A percentile compares a stretch with the other conserved stretches of the same genome.
Evolutionary conservation across 1,140 invertebrate species (phyloP).

Genomic region (Medauroidea extradentata): DNA sequence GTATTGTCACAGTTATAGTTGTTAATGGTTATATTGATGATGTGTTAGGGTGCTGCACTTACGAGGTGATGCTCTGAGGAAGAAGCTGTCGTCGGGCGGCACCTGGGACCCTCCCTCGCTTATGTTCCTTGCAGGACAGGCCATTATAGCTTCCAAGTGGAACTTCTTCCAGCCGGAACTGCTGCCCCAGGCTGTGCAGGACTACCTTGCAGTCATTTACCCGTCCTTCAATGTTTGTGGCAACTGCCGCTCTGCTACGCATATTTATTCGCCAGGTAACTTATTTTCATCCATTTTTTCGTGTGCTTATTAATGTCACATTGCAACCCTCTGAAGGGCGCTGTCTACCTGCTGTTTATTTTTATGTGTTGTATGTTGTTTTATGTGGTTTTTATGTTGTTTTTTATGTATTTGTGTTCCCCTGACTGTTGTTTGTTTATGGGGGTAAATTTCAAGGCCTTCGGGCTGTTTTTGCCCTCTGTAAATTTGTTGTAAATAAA

Average conservation of each 20-base stretch:
- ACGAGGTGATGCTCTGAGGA: background rate
- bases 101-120: conserved; percentile 25
- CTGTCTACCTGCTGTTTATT: too few species aligned
- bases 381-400: too few species aligned
- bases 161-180: conserved; percentile 40
- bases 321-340: too few species aligned
- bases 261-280: conserved; percentile 26
- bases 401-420: too few species aligned
- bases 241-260: conserved; percentile 39
- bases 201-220: conserved; percentile 46
- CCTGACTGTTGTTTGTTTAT: too few species aligned
- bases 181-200: conserved; percentile 37
- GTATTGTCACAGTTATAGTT: background rate
- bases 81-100: conserved; percentile 14
- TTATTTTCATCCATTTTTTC: too few species aligned
- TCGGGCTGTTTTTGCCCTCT: too few species aligned
- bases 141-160: conserved; percentile 42
- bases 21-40: background rate
- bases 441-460: too few species aligned
- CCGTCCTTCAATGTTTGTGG: conserved; percentile 43
- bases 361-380: too few species aligned
- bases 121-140: conserved; percentile 41
- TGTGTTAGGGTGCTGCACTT: conserved; percentile 7
- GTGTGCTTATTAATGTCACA: too few species aligned
- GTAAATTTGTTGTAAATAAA: too few species aligned